Evolutionary conservation across 2,888 invertebrate species (phyloP).

Genomic region (Pelosia muscerda): DNA sequence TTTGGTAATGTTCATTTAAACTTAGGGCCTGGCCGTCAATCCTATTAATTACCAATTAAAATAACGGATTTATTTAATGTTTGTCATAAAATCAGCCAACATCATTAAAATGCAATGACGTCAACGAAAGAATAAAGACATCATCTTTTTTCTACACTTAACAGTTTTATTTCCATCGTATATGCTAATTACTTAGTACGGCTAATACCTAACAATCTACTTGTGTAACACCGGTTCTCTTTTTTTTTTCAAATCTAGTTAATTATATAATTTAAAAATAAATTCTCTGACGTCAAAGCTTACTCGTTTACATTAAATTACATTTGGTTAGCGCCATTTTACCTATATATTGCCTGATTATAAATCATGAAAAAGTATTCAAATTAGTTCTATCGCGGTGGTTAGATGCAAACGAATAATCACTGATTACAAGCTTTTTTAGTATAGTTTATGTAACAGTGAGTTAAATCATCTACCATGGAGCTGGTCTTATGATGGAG

Average conservation of each 20-base stretch:
- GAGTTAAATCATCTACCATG: too few species aligned
- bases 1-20: not conserved
- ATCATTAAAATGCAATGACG: constrained; percentile 46
- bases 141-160: constrained; percentile 22
- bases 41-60: not conserved
- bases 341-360: not conserved
- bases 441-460: too few species aligned
- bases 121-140: constrained; percentile 41
- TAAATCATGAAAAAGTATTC: not conserved
- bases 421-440: not conserved
- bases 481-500: too few species aligned
- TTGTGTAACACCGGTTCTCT: constrained; percentile 21
- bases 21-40: not conserved
- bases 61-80: constrained; percentile 8
- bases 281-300: constrained; percentile 44
- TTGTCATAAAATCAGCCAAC: constrained; percentile 34
- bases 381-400: not conserved
- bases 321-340: constrained; percentile 8
- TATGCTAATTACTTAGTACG: constrained; percentile 23
- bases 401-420: not conserved
- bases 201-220: constrained; percentile 4
- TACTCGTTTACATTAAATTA: constrained; percentile 28
- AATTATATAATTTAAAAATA: constrained; percentile 23
- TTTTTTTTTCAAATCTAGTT: constrained; percentile 26
- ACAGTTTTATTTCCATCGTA: constrained; percentile 26